Conservation (phyloP, 2,888 invertebrate genomes). For the Drosophila monieri region DNA sequence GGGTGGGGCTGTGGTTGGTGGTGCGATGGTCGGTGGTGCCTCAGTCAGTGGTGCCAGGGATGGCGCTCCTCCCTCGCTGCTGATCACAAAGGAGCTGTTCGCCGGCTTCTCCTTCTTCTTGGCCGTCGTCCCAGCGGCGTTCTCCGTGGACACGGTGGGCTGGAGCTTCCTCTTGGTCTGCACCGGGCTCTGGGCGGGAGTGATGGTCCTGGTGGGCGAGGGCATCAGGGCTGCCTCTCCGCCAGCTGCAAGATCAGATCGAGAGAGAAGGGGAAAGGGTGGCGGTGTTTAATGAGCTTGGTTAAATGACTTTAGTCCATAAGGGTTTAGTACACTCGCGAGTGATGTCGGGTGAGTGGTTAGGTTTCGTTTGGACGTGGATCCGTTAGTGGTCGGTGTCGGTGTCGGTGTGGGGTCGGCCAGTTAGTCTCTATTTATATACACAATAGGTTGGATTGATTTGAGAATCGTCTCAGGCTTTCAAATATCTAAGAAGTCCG, state of each 20-base stretch:
- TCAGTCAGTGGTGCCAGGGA: conserved; percentile 36
- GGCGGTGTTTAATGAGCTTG: conserved; percentile 57
- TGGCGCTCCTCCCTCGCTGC: conserved; percentile 45
- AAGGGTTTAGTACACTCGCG: conserved; percentile 75
- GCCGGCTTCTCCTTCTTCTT: conserved; percentile 88
- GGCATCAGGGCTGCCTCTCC: conserved; percentile 86
- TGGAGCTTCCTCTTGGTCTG: conserved; percentile 91
- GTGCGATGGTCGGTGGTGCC: conserved; percentile 17
- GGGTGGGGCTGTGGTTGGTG: conserved; percentile 3
- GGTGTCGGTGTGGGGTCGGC: conserved; percentile 51
- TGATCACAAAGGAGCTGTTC: conserved; percentile 70
- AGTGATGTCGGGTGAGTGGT: conserved; percentile 45
- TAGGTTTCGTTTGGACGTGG: conserved; percentile 46
- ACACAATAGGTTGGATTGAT: conserved; percentile 34
- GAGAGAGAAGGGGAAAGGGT: conserved; percentile 60
- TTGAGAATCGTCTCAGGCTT: conserved; percentile 3
- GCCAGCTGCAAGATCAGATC: conserved; percentile 79
- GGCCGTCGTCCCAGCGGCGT: conserved; percentile 85
- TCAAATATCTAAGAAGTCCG: too few relatives aligned
- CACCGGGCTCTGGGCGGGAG: conserved; percentile 83
- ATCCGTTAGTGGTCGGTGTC: conserved; percentile 54
- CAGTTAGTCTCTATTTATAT: conserved; percentile 66
- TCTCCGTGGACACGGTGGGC: conserved; percentile 89
- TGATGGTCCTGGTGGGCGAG: conserved; percentile 87
- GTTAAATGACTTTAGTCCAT: conserved; percentile 70